These are phyloP conservation scores for Nesogale talazaci DNA, from an alignment of 2,113 vertebrate species.

Conservation along the genomic window DNA sequence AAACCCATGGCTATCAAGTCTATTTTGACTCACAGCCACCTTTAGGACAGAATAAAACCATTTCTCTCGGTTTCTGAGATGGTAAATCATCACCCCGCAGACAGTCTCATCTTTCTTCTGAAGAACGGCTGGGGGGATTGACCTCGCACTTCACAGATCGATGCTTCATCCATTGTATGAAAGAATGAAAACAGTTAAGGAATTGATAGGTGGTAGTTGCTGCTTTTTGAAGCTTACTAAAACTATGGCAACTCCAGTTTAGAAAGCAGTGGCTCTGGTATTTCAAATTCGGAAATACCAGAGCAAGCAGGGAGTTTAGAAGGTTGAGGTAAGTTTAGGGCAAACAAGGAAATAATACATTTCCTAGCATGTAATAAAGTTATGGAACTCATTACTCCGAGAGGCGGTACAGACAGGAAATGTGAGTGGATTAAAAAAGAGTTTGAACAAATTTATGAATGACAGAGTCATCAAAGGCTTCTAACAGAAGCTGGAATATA, in stretches of 20 bases:
- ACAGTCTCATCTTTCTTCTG: too few relatives aligned
- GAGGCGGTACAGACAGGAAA: conserved; percentile 78
- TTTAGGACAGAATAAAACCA: too few relatives aligned
- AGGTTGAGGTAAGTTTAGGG: conserved; percentile 72
- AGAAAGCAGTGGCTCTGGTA: conserved; percentile 2
- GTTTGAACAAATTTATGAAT: conserved; percentile 82
- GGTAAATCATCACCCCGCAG: too few relatives aligned
- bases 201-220: neutral
- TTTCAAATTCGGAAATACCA: conserved; percentile 55
- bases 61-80: too few relatives aligned
- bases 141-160: too few relatives aligned
- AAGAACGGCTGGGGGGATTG: too few relatives aligned
- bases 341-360: conserved; percentile 80
- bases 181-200: neutral
- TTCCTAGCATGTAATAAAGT: conserved; percentile 79
- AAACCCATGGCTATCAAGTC: too few relatives aligned
- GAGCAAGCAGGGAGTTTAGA: conserved; percentile 50
- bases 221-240: conserved; percentile 2
- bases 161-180: too few relatives aligned
- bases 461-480: conserved; percentile 77
- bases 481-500: conserved; percentile 78
- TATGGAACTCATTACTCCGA: conserved; percentile 80
- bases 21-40: too few relatives aligned
- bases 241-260: conserved; percentile 35
- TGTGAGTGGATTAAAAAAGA: conserved; percentile 82